Base-by-base conservation (phyloP, 2,888 invertebrate genomes). In the Hipparchia sbordonii region DNA sequence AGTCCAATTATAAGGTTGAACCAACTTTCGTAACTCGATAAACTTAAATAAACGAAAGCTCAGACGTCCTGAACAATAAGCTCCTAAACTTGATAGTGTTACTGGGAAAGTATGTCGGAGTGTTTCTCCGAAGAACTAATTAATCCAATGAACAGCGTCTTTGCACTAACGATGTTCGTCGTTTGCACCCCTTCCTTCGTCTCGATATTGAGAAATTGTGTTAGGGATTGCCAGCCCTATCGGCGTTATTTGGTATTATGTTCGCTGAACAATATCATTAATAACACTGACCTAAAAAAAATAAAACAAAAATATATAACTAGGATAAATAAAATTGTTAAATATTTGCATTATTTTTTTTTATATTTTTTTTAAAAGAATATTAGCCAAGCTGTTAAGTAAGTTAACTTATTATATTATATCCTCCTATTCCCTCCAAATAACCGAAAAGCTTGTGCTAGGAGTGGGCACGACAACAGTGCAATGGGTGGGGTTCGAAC, bases 71-170 rank as follows among this genome's bases (percentile, higher is more conserved):
- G 77, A 82, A 83, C 84, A 87, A 87, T 87, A 84, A 86, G 84
- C 83, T 84, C 79, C 81, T 65, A 68, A 76, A 74, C 69, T 75
- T 63, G 67, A 69, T 72, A 74, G 72, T 62, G 70, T 72, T 75
- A 72, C 73, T 63, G 70, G 70, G 67, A 87, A 89, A 87, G 88
- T 88, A 84, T 85, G 84, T 84, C 84, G 39, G 72, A 67, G 75
- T 72, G 67, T 87, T 87, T 82, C 80, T 82, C 83, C 83, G 84
- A 82, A 84, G 84, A 87, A 90, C 90, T 90, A 91, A 92, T 92
- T 92, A 92, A 92, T 92, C 90, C 89, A 90, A 92, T 92, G 89
- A 91, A 85, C 86, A 86, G 85, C 86, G 85, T 87, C 88, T 91
- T 88, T 86, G 87, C 85, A 85, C 87, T 91, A 92, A 91, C 91